Base-by-base conservation (phyloP, 2,113 vertebrate genomes). In the Hippocampus barbouri region DNA sequence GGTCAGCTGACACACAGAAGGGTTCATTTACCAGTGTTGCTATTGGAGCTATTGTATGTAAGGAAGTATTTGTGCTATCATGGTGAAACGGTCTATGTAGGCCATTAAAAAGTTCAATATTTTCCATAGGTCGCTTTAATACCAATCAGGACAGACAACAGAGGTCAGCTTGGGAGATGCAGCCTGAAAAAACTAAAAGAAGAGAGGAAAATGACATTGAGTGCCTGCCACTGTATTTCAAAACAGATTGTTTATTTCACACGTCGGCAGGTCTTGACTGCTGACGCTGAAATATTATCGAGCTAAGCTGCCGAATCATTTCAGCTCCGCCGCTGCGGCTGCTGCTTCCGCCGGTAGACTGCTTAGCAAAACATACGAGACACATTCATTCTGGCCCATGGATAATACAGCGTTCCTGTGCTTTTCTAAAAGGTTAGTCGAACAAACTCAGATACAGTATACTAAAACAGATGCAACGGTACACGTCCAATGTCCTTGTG, bases 161-260 rank as follows among this genome's bases (percentile, higher is more conserved):
- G 23, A 61, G 15, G 27, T 38, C 59, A 8, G 2, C 27, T 34
- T 27, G 59, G 6, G 9, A 57, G 14, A 68, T 11, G 2, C 51
- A 34, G 4, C 66, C 18, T 53, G 27, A 2, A 30, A 51, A 64
- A 69, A 41, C 47, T 27, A 49, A 61, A 41, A 73, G 10, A 66
- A 68, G 18, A 51, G 15, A 23, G 66, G 54, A 38, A 65, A 68
- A 8, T 54, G n/a, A 68, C 70, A 68, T 69, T 66, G 4, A 86
- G 67, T 41, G 49, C 2, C 70, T 76, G 76, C 43, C 16, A 11
- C 12, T 21, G 18, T 56, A 68, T 73, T 68, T 73, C 66, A 66
- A 56, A 38, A 54, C 76, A 74, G 70, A 83, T 69, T 78, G 77
- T 85, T 85, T 81, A 84, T 77, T 83, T 87, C 83, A 77, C 77